Percentiles rank a stretch among this genome's conserved stretches.
These are phyloP conservation scores for Vimba vimba DNA, from an alignment of 2,113 vertebrate species.

Conservation along the genomic window DNA sequence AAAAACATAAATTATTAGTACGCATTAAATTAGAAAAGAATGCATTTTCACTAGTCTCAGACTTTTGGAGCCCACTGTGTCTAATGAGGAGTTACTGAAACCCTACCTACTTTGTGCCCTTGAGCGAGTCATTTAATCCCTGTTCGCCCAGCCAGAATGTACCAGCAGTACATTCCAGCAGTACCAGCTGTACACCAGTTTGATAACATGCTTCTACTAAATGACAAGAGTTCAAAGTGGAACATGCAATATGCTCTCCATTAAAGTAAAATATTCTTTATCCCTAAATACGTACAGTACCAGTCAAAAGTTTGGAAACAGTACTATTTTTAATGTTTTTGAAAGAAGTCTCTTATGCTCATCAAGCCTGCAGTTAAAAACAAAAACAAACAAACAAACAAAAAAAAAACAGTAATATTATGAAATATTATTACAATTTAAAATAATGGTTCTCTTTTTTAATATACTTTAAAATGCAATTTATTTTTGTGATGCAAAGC, in stretches of 20 bases:
- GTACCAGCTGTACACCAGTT: background rate
- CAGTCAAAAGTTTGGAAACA: no score
- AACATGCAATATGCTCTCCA: background rate
- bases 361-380: no score
- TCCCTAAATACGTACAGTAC: background rate
- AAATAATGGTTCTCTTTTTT: no score
- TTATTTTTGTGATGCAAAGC: no score
- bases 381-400: no score
- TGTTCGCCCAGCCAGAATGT: background rate
- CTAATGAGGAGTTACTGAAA: background rate
- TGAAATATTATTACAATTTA: no score
- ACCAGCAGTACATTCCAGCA: background rate
- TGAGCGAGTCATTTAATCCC: slow-evolving; percentile 3
- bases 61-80: background rate
- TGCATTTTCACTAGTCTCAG: background rate
- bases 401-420: no score
- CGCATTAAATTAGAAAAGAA: background rate
- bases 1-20: background rate
- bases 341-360: no score
- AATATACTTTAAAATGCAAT: no score
- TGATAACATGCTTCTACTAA: background rate
- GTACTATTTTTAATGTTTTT: no score
- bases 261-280: slow-evolving; percentile 4
- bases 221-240: background rate
- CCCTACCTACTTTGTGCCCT: background rate